Base-by-base conservation (phyloP, 1,140 invertebrate species). In the Megathymus violae region DNA sequence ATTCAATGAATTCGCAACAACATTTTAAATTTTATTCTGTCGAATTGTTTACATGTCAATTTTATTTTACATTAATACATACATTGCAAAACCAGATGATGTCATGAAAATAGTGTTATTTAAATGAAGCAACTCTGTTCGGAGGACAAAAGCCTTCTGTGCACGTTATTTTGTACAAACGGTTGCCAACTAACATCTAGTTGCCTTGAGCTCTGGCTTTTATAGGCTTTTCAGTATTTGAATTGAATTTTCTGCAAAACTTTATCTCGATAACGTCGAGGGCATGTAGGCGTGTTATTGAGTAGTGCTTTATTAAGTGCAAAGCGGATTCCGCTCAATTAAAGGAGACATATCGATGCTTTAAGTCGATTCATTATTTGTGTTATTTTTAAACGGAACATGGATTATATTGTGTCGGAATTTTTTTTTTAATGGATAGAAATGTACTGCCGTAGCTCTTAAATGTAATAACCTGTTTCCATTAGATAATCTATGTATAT, bases 131-230 rank as follows among this genome's bases (percentile, higher is more conserved):
- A 43, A 41, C 11, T 27, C 41, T 36, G 41, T 46, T 46, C 27
- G 27, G 25, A 58, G 25, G 54, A 59, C 54, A 59, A 59, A 59
- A 25, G 54, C n/a, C 43, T 46, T 46, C 46, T 43, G 25, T 59
- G 43, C 27, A 59, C 43, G 15, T 59, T 59, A 59, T 59, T 59
- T 59, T 59, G 41, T 34, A 59, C 41, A 59, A 59, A 59, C 54
- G 15, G 54, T 46, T 59, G 54, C 41, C 41, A 58, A 44, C 52
- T 31, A 44, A 56, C 51, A 56, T 43, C 25, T 14, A 19, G 14
- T 44, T 43, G 52, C 14, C 52, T 58, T 58, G 40, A 9, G 40
- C 51, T 36, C 51, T 27, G 25, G 41, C 54, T 58, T 46, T 46
- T 46, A 44, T 58, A 46, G 54, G 54, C 54, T 58, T 58, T 56